These are phyloP conservation scores for Branchinecta sandiegonensis DNA, from an alignment of 2,888 invertebrate species.

Conservation along the genomic window DNA sequence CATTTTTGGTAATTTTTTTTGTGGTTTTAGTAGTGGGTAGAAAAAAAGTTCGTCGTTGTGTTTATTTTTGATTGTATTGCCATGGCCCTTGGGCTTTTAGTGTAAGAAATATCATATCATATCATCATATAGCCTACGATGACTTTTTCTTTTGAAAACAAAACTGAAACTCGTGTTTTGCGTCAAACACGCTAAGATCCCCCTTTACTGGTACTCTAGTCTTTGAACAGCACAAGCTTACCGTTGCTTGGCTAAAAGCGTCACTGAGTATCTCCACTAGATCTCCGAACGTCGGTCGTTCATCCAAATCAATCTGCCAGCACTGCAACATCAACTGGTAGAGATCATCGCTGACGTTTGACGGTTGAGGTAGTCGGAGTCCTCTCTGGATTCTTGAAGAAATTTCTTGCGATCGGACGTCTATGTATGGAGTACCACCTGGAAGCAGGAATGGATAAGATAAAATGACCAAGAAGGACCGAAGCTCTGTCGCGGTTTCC, in stretches of 20 bases:
- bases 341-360: conserved; percentile 57
- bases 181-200: too few species aligned
- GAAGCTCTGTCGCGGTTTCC: too few species aligned
- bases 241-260: conserved; percentile 23
- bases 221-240: neutral
- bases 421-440: conserved; percentile 60
- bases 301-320: conserved; percentile 67
- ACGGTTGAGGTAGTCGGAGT: conserved; percentile 54
- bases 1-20: too few species aligned
- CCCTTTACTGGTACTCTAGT: neutral
- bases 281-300: conserved; percentile 54
- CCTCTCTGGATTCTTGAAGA: conserved; percentile 52
- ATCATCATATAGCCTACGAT: too few species aligned
- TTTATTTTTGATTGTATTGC: too few species aligned
- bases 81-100: too few species aligned
- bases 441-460: conserved; percentile 25
- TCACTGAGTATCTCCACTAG: conserved; percentile 36
- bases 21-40: too few species aligned
- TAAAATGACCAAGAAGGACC: conserved; percentile 9
- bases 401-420: conserved; percentile 50
- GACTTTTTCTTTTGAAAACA: too few species aligned
- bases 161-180: too few species aligned
- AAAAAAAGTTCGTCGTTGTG: too few species aligned
- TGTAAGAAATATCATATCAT: too few species aligned
- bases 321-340: conserved; percentile 69